Conservation (phyloP, 2,888 invertebrate genomes). For the Falcaria lacertinaria region DNA sequence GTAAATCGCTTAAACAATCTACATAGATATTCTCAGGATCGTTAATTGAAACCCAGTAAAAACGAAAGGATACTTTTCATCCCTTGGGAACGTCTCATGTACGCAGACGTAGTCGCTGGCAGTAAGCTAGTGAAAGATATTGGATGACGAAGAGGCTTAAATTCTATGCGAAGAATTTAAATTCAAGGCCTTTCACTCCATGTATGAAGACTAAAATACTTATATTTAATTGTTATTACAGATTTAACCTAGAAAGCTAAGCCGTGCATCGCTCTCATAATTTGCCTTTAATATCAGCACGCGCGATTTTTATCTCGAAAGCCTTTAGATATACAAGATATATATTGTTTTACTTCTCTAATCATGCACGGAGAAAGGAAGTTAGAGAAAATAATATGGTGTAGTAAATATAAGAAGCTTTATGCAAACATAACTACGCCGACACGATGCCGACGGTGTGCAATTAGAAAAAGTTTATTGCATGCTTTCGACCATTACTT, state of each 20-base stretch:
- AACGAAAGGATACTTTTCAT: too few species aligned
- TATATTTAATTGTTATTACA: neutral
- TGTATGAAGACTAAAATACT: neutral
- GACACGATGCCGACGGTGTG: neutral
- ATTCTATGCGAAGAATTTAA: too few species aligned
- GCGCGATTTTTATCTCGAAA: neutral
- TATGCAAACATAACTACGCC: constrained; percentile 1
- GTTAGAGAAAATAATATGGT: neutral
- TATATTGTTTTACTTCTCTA: neutral
- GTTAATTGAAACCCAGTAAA: too few species aligned
- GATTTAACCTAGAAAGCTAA: neutral
- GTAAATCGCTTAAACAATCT: too few species aligned
- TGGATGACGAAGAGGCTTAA: too few species aligned
- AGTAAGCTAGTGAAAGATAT: too few species aligned
- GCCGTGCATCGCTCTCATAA: neutral
- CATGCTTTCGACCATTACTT: neutral
- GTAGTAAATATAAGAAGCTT: constrained; percentile 2
- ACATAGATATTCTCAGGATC: too few species aligned
- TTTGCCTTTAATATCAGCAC: neutral
- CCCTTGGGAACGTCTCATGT: too few species aligned
- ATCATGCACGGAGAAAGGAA: constrained; percentile 8
- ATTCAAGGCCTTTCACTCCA: neutral
- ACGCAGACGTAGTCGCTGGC: too few species aligned
- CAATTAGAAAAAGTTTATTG: neutral
- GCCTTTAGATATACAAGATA: neutral